Conservation (phyloP, 2,888 invertebrate genomes). For the Yponomeuta cagnagella region DNA sequence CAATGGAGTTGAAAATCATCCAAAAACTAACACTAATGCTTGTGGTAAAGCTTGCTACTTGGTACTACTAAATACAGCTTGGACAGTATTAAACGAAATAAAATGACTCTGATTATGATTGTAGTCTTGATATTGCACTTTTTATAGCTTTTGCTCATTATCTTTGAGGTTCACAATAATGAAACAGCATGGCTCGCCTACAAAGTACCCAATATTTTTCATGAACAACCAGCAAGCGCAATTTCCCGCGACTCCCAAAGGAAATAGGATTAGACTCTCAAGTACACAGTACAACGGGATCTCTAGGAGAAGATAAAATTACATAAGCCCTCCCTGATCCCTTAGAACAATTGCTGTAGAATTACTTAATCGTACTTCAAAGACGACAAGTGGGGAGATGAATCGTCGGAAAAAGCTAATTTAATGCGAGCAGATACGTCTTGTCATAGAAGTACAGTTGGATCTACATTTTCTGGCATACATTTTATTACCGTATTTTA, state of each 20-base stretch:
- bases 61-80: too few relatives aligned
- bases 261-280: slow-evolving; percentile 23
- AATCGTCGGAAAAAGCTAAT: background rate
- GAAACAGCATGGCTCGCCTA: slow-evolving; percentile 1
- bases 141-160: too few relatives aligned
- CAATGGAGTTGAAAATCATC: too few relatives aligned
- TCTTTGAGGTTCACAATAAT: too few relatives aligned
- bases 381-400: background rate
- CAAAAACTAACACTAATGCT: too few relatives aligned
- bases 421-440: background rate
- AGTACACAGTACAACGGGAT: slow-evolving; percentile 18
- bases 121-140: too few relatives aligned
- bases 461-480: too few relatives aligned
- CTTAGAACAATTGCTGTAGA: background rate
- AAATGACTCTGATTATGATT: too few relatives aligned
- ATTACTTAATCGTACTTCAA: slow-evolving; percentile 1
- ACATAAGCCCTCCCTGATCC: slow-evolving; percentile 3
- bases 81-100: too few relatives aligned
- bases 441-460: too few relatives aligned
- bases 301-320: slow-evolving; percentile 7
- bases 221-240: slow-evolving; percentile 25
- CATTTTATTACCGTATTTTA: too few relatives aligned
- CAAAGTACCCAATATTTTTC: slow-evolving; percentile 31
- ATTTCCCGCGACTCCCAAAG: slow-evolving; percentile 27
- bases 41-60: too few relatives aligned